A percentile compares a stretch with the other conserved stretches of the same genome.
phyloP scores from a whole-genome alignment of 2,797 vertebrate species.

The Pangasius djambal region DNA sequence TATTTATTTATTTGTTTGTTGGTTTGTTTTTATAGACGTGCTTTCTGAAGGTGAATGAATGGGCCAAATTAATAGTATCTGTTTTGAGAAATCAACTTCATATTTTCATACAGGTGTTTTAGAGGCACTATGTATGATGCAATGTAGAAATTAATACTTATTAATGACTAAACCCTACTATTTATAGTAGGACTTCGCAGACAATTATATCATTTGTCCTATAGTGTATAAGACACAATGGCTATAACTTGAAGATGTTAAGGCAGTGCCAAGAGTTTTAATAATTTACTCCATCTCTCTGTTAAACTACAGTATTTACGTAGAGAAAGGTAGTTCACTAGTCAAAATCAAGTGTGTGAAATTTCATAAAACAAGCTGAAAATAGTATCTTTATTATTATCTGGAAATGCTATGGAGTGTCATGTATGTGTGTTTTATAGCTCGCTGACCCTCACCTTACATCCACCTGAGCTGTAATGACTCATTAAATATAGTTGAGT shows the following conservation, averaged over 20 bases:
- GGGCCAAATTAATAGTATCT: not conserved
- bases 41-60: not conserved
- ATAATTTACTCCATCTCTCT: not conserved
- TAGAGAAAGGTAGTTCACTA: not conserved
- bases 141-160: too few species aligned
- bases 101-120: not conserved
- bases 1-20: too few species aligned
- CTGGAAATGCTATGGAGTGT: not conserved
- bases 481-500: conserved; percentile 23
- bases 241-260: too few species aligned
- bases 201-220: too few species aligned
- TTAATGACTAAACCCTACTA: too few species aligned
- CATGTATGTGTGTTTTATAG: not conserved
- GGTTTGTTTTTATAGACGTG: too few species aligned
- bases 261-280: not conserved
- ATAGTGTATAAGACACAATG: too few species aligned
- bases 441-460: not conserved
- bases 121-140: not conserved
- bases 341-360: not conserved
- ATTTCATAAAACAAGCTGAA: not conserved
- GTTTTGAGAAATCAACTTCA: not conserved
- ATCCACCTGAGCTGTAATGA: not conserved
- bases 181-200: too few species aligned
- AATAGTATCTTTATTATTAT: not conserved
- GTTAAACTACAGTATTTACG: not conserved